Conservation (phyloP, 2,797 vertebrate genomes). For the Brotula barbata region DNA sequence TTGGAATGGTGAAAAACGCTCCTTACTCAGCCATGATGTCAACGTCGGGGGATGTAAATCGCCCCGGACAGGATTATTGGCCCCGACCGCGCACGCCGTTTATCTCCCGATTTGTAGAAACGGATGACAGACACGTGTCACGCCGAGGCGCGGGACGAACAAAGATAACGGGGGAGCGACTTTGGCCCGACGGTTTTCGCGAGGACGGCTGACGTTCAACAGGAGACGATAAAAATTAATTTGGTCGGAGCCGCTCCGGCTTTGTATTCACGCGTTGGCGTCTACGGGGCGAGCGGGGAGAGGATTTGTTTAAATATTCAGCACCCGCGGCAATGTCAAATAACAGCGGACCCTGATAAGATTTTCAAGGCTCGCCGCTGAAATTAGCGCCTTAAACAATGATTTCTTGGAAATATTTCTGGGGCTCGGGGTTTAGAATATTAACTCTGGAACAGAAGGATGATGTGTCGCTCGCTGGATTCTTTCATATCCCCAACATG, state of each 20-base stretch:
- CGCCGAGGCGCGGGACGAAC: constrained; percentile 42
- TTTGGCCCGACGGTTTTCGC: constrained; percentile 55
- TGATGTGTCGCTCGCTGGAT: constrained; percentile 71
- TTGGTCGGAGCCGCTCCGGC: constrained; percentile 62
- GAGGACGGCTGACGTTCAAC: constrained; percentile 62
- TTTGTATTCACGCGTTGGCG: constrained; percentile 56
- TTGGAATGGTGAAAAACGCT: constrained; percentile 6
- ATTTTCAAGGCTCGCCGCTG: constrained; percentile 72
- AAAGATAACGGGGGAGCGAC: constrained; percentile 53
- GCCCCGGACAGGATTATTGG: constrained; percentile 17
- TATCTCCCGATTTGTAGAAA: constrained; percentile 7
- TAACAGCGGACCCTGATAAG: constrained; percentile 73
- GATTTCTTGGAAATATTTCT: constrained; percentile 73
- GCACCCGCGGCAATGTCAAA: constrained; percentile 78
- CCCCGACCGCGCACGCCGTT: constrained; percentile 5
- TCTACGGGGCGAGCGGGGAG: constrained; percentile 57
- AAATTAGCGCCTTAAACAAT: constrained; percentile 79
- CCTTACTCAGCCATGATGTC: constrained; percentile 18
- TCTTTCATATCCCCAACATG: constrained; percentile 73
- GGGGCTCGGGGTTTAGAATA: constrained; percentile 56
- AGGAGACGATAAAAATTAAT: constrained; percentile 65
- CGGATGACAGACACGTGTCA: constrained; percentile 37
- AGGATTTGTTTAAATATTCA: constrained; percentile 79
- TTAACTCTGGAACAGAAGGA: constrained; percentile 66
- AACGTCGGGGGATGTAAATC: constrained; percentile 25